Evolutionary conservation across 2,888 invertebrate species (phyloP).

Genomic region (Liopterus haemorrhoidalis): DNA sequence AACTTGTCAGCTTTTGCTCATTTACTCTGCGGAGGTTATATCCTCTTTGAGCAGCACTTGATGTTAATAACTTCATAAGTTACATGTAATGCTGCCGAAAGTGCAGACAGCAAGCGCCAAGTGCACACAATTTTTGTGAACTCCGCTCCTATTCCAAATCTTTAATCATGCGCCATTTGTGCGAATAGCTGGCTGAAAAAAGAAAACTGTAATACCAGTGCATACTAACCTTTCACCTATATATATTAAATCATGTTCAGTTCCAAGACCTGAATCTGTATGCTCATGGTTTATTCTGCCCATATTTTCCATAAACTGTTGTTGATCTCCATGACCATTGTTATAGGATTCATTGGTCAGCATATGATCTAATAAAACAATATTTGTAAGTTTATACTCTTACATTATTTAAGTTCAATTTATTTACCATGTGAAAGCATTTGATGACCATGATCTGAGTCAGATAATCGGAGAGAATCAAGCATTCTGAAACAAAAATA

Average conservation of each 20-base stretch:
- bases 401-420: too few species aligned
- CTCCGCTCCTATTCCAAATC: neutral
- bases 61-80: neutral
- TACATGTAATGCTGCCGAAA: neutral
- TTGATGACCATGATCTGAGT: too few species aligned
- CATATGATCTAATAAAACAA: too few species aligned
- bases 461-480: too few species aligned
- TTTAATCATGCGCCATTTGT: too few species aligned
- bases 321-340: too few species aligned
- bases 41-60: neutral
- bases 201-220: slow-evolving; percentile 2
- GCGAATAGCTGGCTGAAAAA: neutral
- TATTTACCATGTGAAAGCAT: too few species aligned
- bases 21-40: neutral
- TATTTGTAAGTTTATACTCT: too few species aligned
- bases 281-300: slow-evolving; percentile 68
- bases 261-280: slow-evolving; percentile 70
- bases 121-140: neutral
- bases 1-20: neutral
- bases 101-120: neutral
- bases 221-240: slow-evolving; percentile 58
- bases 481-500: too few species aligned
- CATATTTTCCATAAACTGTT: too few species aligned
- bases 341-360: too few species aligned
- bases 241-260: slow-evolving; percentile 69